phyloP scores from a whole-genome alignment of 2,113 vertebrate species.

The Nothocercus julius region DNA sequence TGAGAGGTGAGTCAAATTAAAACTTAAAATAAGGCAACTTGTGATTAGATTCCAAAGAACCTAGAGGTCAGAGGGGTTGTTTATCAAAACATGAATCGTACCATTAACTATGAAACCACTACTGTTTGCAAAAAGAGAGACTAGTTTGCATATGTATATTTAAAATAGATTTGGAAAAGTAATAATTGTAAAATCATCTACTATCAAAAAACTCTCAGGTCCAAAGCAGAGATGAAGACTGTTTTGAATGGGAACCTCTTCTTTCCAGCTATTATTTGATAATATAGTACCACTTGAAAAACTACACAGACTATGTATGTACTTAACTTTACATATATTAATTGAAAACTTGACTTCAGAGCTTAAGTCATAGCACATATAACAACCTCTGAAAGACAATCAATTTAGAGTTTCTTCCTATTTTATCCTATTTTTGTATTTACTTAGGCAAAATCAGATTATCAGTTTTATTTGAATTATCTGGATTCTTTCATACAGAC shows the following conservation, averaged over 20 bases:
- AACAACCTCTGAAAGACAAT: neutral
- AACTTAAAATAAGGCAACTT: neutral
- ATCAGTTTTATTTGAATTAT: neutral
- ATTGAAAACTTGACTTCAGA: neutral
- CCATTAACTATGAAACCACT: neutral
- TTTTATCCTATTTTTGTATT: neutral
- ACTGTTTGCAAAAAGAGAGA: neutral
- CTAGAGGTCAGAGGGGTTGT: neutral
- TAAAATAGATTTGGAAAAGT: neutral
- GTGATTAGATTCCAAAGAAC: neutral
- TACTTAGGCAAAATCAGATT: neutral
- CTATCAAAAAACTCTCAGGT: neutral
- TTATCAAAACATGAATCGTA: neutral
- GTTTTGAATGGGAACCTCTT: neutral
- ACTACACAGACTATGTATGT: neutral
- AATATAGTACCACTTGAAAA: neutral
- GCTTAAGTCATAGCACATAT: neutral
- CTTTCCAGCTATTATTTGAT: neutral
- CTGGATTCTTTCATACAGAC: neutral
- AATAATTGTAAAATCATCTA: neutral
- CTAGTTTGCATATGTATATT: neutral
- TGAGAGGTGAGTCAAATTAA: neutral
- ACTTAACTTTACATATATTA: neutral
- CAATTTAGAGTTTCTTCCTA: neutral
- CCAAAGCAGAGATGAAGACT: neutral